These are phyloP conservation scores for Amphiprion percula DNA, from an alignment of 2,113 vertebrate species.

Conservation along the genomic window DNA sequence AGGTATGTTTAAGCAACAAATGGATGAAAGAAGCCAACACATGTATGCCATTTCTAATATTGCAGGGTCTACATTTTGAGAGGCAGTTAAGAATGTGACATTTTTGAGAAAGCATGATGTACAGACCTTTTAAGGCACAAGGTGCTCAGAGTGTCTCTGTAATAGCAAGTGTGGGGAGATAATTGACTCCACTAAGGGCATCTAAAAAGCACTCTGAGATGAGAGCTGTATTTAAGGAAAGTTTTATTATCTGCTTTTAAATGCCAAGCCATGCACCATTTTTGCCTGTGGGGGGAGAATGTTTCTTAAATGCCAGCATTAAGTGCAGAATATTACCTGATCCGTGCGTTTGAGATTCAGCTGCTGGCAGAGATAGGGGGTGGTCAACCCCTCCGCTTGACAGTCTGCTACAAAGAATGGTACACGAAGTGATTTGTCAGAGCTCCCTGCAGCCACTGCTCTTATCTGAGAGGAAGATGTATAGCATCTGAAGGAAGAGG, in stretches of 20 bases:
- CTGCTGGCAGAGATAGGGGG: constrained; percentile 65
- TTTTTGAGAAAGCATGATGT: constrained; percentile 69
- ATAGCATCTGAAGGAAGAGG: constrained; percentile 28
- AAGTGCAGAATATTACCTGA: constrained; percentile 81
- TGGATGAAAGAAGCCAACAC: constrained; percentile 37
- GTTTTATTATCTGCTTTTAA: constrained; percentile 82
- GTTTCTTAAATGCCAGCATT: constrained; percentile 85
- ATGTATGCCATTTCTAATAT: constrained; percentile 39
- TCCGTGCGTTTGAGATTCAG: constrained; percentile 60
- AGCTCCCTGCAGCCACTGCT: constrained; percentile 58
- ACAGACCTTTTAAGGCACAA: constrained; percentile 70
- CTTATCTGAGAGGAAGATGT: constrained; percentile 57
- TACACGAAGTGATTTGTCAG: constrained; percentile 75
- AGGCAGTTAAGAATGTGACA: constrained; percentile 73
- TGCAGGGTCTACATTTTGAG: constrained; percentile 56
- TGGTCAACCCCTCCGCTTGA: constrained; percentile 50
- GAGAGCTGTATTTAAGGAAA: constrained; percentile 81
- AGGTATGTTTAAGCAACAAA: constrained; percentile 59
- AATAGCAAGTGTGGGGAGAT: constrained; percentile 80
- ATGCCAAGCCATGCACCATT: constrained; percentile 77
- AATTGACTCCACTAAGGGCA: constrained; percentile 81
- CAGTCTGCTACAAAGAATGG: constrained; percentile 34
- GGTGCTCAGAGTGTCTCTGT: constrained; percentile 73
- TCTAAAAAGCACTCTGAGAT: constrained; percentile 83
- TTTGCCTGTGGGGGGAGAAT: constrained; percentile 67